Evolutionary conservation across 2,113 vertebrate genomes (phyloP), one percentile per base, ranked within the genome.

Genomic region (Prolemur simus): DNA sequence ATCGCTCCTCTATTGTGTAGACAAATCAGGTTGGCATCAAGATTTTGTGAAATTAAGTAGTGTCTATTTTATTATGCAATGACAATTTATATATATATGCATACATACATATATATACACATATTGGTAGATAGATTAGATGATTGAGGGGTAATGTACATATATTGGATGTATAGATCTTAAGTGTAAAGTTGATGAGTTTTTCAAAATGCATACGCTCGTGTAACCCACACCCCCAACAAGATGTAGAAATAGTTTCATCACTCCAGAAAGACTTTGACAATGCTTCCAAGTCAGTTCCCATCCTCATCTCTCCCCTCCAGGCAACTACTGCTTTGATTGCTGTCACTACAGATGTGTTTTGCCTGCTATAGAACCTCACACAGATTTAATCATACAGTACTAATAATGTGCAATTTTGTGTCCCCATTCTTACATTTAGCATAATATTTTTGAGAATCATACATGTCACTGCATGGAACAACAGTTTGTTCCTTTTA

Each of bases 161-260:
- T 11, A 49, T 3, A 12, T 13, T 66, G 15, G 76, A 76, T 42
- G 56, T 39, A 76, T 5, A 29, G 39, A 17, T 60, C 47, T 66
- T 58, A 91, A 90, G 27, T 37, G 9, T 42, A 56, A 17, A 76
- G 39, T 91, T 25, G 6, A 66, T 14, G 47, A 39, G 8, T 91
- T 91, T 87, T 23, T 34, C 8, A 56, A 96, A 94, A 87, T 25
- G 17, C 58, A 60, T 7, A 13, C 3, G 49, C 27, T 6, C 6
- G 25, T 21, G 11, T 37, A 66, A 8, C 0, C 6, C 27, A n/a
- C 5, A n/a, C 7, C 14, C 5, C 37, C n/a, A 47, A 14, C 5
- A 39, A 45, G 6, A 68, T 3, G 1, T 14, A 74, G 47, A 71
- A 49, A 52, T 47, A 71, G 32, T 71, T 71, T 47, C 32, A 39